phyloP scores from a whole-genome alignment of 2,797 vertebrate species.

The Steatocranus sp. region DNA sequence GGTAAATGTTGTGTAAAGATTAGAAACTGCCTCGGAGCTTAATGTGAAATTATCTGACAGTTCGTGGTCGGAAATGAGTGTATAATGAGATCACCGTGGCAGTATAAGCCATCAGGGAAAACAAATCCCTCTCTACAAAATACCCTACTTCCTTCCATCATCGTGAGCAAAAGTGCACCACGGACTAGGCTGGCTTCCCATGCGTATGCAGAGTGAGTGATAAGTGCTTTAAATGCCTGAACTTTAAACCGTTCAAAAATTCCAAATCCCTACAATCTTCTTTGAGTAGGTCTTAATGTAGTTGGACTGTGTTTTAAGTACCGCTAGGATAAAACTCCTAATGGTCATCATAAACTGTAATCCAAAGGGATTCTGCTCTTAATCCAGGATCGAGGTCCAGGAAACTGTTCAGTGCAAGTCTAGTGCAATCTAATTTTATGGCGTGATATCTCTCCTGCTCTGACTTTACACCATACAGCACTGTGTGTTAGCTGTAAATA shows the following conservation, averaged over 20 bases:
- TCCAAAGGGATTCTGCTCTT: conserved; percentile 61
- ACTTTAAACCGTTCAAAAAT: conserved; percentile 64
- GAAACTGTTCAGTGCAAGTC: conserved; percentile 51
- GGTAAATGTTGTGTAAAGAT: conserved; percentile 60
- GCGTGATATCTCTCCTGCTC: conserved; percentile 19
- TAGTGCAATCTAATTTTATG: conserved; percentile 56
- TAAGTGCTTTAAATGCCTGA: conserved; percentile 66
- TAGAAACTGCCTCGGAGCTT: conserved; percentile 39
- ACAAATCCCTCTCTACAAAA: conserved; percentile 54
- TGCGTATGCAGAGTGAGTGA: conserved; percentile 46
- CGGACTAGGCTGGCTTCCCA: conserved; percentile 4
- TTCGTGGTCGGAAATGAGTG: conserved; percentile 54
- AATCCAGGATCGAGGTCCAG: conserved; percentile 61
- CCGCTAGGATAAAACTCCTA: conserved; percentile 65
- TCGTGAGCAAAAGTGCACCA: conserved; percentile 28
- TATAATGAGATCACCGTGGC: conserved; percentile 66
- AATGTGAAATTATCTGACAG: conserved; percentile 59
- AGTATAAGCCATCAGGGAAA: conserved; percentile 56
- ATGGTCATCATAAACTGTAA: conserved; percentile 75
- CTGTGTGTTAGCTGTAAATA: conserved; percentile 45
- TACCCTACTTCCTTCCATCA: conserved; percentile 47
- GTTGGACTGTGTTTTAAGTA: conserved; percentile 66
- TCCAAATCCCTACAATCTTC: conserved; percentile 70
- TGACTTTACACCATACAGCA: conserved; percentile 1
- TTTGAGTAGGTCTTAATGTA: conserved; percentile 62